A percentile compares a stretch with the other conserved stretches of the same genome.
These are phyloP conservation scores for Polypedilum pembai DNA, from an alignment of 1,140 invertebrate genomes.

Conservation along the genomic window DNA sequence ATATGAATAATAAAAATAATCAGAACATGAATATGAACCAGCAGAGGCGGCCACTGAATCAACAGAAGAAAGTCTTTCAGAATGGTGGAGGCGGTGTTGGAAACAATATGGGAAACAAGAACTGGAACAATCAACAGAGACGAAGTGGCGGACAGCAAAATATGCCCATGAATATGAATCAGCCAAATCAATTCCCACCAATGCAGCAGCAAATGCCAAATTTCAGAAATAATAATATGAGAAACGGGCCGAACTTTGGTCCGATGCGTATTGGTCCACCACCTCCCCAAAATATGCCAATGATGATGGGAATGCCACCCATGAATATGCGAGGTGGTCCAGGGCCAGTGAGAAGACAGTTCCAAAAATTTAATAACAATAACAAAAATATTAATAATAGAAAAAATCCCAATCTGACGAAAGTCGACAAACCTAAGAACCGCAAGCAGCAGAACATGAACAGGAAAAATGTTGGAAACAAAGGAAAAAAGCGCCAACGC, in stretches of 20 bases:
- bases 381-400: constrained; percentile 7
- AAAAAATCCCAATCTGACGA: neutral
- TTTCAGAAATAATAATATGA: neutral
- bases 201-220: neutral
- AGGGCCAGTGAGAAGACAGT: neutral
- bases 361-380: constrained; percentile 8
- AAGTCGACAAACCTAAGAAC: neutral
- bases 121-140: constrained; percentile 9
- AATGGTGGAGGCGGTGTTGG: neutral
- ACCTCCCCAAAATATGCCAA: neutral
- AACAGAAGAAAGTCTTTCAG: neutral
- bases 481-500: neutral
- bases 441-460: constrained; percentile 10
- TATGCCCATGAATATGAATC: constrained; percentile 2
- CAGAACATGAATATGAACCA: neutral
- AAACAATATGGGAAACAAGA: neutral
- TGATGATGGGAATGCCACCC: neutral
- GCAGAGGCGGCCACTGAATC: neutral
- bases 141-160: neutral
- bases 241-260: neutral
- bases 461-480: neutral
- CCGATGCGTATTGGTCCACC: neutral
- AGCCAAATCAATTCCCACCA: constrained; percentile 9
- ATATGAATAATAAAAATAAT: neutral
- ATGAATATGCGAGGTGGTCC: neutral